Conservation (phyloP, 2,888 invertebrate species). For the Nemotelus nigrinus region DNA sequence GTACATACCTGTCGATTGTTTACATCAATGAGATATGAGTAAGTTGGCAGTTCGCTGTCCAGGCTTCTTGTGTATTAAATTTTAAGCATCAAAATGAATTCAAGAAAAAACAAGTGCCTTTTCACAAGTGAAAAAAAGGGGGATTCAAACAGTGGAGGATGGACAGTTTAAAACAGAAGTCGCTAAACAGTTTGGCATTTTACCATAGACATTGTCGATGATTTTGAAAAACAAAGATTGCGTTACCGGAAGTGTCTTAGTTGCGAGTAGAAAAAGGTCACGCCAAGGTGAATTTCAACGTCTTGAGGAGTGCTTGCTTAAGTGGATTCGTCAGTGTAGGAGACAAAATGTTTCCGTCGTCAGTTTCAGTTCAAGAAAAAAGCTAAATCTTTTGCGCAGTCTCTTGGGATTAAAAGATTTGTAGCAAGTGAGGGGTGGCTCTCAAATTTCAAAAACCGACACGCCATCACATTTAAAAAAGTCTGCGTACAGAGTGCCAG, state of each 20-base stretch:
- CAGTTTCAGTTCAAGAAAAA: background rate
- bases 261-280: background rate
- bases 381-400: background rate
- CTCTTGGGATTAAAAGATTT: background rate
- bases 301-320: background rate
- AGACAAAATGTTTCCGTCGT: background rate
- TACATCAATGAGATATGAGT: background rate
- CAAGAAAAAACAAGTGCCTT: background rate
- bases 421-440: too few relatives aligned
- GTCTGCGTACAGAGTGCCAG: background rate
- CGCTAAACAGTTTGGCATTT: background rate
- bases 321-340: background rate
- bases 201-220: background rate
- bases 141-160: background rate
- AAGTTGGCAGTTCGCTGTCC: background rate
- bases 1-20: background rate
- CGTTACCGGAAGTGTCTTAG: background rate
- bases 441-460: too few relatives aligned
- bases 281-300: background rate
- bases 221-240: slow-evolving; percentile 8
- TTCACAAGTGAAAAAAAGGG: too few relatives aligned
- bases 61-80: background rate
- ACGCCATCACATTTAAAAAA: background rate
- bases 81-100: slow-evolving; percentile 1
- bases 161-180: background rate